These are phyloP conservation scores for Tyrophagus putrescentiae DNA, from an alignment of 1,140 invertebrate genomes.

Conservation along the genomic window DNA sequence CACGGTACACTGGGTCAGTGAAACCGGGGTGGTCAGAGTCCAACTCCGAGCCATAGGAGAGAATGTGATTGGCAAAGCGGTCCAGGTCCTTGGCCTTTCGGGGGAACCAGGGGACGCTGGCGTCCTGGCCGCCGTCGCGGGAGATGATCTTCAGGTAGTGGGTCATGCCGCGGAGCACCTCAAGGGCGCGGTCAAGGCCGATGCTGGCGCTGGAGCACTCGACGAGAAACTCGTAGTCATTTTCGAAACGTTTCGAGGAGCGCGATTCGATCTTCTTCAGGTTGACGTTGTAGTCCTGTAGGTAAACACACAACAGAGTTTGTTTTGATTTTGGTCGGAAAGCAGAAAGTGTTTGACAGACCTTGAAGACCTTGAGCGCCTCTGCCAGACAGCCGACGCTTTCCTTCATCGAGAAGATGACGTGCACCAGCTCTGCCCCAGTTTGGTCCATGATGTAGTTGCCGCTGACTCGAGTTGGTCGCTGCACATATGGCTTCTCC, in stretches of 20 bases:
- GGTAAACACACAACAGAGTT: constrained; percentile 17
- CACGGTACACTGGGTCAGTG: constrained; percentile 74
- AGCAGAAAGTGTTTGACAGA: constrained; percentile 29
- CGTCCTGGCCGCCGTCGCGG: constrained; percentile 46
- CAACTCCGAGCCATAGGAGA: constrained; percentile 86
- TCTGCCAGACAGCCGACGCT: constrained; percentile 70
- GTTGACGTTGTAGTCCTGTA: constrained; percentile 61
- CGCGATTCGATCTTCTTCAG: constrained; percentile 73
- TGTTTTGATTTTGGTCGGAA: background rate
- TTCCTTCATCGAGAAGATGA: constrained; percentile 70
- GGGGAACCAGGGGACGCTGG: constrained; percentile 75
- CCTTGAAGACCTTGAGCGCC: constrained; percentile 68
- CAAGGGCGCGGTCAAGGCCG: constrained; percentile 38
- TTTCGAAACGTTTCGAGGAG: constrained; percentile 55
- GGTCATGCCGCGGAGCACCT: constrained; percentile 48
- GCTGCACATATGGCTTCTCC: no score
- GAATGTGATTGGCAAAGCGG: constrained; percentile 88
- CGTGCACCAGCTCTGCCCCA: constrained; percentile 27
- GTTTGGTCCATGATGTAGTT: constrained; percentile 13
- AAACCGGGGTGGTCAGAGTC: constrained; percentile 96
- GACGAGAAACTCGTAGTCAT: constrained; percentile 87
- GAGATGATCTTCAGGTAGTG: constrained; percentile 73
- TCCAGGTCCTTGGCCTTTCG: constrained; percentile 82
- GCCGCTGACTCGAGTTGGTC: constrained; percentile 3
- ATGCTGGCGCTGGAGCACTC: constrained; percentile 58